These are phyloP conservation scores for Drosophila tripunctata DNA, from an alignment of 2,888 invertebrate species.

Conservation along the genomic window DNA sequence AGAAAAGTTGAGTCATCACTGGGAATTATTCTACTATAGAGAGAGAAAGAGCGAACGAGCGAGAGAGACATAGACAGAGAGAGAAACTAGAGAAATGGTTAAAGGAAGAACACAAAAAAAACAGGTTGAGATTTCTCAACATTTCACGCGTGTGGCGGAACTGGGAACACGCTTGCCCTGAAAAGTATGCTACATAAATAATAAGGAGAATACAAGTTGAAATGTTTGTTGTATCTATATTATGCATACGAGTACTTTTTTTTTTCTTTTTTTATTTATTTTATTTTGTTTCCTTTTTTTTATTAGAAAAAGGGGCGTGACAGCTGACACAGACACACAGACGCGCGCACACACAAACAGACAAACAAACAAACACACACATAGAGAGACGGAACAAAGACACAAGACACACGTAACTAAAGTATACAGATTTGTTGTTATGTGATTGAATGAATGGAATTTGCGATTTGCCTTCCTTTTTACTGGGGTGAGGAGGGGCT, in stretches of 20 bases:
- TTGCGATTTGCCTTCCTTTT: constrained; percentile 19
- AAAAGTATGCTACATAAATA: constrained; percentile 19
- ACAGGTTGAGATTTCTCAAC: neutral
- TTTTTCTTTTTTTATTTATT: neutral
- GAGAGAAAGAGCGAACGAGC: too few relatives aligned
- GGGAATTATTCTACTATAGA: neutral
- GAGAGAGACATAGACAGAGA: too few relatives aligned
- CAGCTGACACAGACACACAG: constrained; percentile 1
- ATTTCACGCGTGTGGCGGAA: neutral
- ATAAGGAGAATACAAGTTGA: constrained; percentile 12
- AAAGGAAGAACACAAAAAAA: neutral
- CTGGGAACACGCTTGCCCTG: constrained; percentile 11
- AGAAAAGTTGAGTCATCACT: neutral
- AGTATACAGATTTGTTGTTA: constrained; percentile 7
- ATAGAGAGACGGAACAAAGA: constrained; percentile 8
- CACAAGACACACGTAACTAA: constrained; percentile 17
- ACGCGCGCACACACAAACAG: neutral
- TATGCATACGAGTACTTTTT: constrained; percentile 22
- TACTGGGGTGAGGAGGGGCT: neutral
- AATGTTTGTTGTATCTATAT: constrained; percentile 25
- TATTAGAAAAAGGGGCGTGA: neutral
- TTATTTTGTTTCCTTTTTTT: neutral
- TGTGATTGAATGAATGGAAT: constrained; percentile 35
- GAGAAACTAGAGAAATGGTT: neutral
- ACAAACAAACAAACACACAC: neutral